A percentile compares a stretch with the other conserved stretches of the same genome.
phyloP scores from a whole-genome alignment of 2,888 invertebrate genomes.

The Agonopterix arenella region DNA sequence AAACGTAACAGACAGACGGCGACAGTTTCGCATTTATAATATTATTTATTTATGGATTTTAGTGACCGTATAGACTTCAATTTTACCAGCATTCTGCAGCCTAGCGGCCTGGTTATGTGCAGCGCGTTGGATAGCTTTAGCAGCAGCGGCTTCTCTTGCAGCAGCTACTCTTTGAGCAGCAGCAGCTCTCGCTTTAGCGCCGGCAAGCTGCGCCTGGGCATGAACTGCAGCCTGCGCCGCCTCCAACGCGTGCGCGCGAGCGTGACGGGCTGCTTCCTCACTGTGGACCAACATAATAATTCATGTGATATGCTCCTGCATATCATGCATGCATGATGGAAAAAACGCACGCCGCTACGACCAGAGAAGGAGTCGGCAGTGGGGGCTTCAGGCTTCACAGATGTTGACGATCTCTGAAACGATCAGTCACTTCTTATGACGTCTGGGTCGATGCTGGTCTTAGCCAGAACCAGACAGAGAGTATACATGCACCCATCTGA shows the following conservation, averaged over 20 bases:
- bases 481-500: no score
- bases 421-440: neutral
- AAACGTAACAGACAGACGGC: no score
- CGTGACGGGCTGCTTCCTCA: slow-evolving; percentile 81
- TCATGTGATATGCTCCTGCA: no score
- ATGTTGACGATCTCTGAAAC: neutral
- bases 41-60: no score
- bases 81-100: slow-evolving; percentile 79
- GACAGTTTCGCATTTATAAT: no score
- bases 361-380: no score
- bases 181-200: slow-evolving; percentile 82
- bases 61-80: neutral
- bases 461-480: no score
- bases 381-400: no score
- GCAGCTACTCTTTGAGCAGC: slow-evolving; percentile 85
- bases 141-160: slow-evolving; percentile 83
- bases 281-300: slow-evolving; percentile 28
- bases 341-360: no score
- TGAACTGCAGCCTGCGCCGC: slow-evolving; percentile 81
- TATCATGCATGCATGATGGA: no score
- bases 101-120: slow-evolving; percentile 83
- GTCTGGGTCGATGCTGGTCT: no score
- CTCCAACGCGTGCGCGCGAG: slow-evolving; percentile 80
- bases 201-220: slow-evolving; percentile 83
- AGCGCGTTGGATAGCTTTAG: slow-evolving; percentile 81